These are phyloP conservation scores for Xylocopa sonorina DNA, from an alignment of 1,140 invertebrate species.

Conservation along the genomic window DNA sequence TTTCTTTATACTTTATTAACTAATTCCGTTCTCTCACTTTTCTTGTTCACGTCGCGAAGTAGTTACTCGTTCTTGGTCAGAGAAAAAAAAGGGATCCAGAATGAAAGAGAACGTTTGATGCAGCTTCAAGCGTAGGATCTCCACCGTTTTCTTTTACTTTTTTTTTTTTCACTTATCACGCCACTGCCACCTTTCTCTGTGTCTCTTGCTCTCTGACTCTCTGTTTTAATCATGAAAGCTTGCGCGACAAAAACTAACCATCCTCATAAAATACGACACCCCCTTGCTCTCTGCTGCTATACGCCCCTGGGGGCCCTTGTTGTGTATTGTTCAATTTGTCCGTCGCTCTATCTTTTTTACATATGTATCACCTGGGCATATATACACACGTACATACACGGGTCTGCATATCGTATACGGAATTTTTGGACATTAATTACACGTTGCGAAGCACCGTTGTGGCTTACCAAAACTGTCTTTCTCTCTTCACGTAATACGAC, in stretches of 20 bases:
- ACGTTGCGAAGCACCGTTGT: constrained; percentile 47
- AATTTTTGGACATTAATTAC: constrained; percentile 38
- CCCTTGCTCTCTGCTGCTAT: constrained; percentile 66
- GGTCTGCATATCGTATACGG: constrained; percentile 17
- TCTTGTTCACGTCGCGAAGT: background rate
- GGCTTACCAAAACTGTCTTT: constrained; percentile 60
- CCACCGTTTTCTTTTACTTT: constrained; percentile 14
- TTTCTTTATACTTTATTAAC: background rate
- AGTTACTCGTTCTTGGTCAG: background rate
- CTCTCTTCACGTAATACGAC: constrained; percentile 53
- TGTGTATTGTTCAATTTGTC: constrained; percentile 78
- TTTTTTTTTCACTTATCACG: too few species aligned
- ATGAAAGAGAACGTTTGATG: background rate
- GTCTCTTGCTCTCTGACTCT: background rate
- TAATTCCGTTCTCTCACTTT: background rate
- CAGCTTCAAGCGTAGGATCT: constrained; percentile 11
- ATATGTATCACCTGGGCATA: constrained; percentile 49
- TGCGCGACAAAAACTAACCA: constrained; percentile 55
- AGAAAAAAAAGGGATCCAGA: background rate
- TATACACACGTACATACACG: constrained; percentile 17
- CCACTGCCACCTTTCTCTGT: background rate
- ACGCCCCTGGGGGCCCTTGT: constrained; percentile 76
- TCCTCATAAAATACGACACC: constrained; percentile 37
- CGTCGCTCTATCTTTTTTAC: constrained; percentile 64
- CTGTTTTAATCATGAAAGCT: constrained; percentile 37